Evolutionary conservation across 2,888 invertebrate genomes (phyloP), one percentile per base, ranked within the genome.

Genomic region (Lycophotia porphyrea): DNA sequence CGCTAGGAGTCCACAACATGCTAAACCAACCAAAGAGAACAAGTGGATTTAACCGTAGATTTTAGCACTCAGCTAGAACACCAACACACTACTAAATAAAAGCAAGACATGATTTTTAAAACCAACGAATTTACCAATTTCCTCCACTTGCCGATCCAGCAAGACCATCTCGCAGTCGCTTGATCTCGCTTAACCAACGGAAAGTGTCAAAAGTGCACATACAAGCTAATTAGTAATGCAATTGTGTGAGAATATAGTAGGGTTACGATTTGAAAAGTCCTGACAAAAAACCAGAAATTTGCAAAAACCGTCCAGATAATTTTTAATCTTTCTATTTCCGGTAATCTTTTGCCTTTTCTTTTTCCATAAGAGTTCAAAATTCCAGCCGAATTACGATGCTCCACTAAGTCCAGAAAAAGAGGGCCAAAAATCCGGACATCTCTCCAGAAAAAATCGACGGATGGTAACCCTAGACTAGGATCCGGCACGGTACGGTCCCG

Each of bases 181-280:
- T n/a, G n/a, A n/a, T n/a, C n/a, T n/a, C n/a, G n/a, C n/a, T n/a
- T n/a, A 79, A 71, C 58, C 69, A 67, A 84, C 52, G 1, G 27
- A 72, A 65, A 58, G 81, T 81, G 81, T 73, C 74, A 73, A 63
- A 78, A 84, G 36, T 70, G 73, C 82, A 76, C 72, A 71, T 58
- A 69, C 69, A 70, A 52, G 66, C 74, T 87, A 82, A 87, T 87
- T 80, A 80, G 55, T 82, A 74, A 86, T 74, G 67, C 65, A 78
- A 82, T 81, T 87, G 82, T 74, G 76, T 71, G 76, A 31, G 68
- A 47, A 61, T 34, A 42, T n/a, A 47, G 55, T 42, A 39, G 39
- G 63, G 63, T 39, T 63, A n/a, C 39, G 39, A 63, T 39, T n/a
- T 15, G 39, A 63, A 39, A n/a, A 39, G 3, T 39, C 63, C 39